Conservation (phyloP, 30 jellyfish, hydroid and myxozoan genomes). For the Morbakka virulenta region DNA sequence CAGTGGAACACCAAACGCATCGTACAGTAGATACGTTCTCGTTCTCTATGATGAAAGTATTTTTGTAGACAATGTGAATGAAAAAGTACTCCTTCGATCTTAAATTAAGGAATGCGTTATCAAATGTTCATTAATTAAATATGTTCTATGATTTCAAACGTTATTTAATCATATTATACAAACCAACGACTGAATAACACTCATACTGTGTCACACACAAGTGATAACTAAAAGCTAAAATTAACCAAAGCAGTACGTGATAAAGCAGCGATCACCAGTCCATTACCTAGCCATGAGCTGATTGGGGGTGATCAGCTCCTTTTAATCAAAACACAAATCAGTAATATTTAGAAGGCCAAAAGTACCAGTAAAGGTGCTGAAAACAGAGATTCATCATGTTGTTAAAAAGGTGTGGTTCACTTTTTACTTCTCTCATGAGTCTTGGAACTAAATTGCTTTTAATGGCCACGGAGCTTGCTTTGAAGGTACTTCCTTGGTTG, state of each 20-base stretch:
- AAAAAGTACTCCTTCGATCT: conserved; percentile 3
- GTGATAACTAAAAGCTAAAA: conserved; percentile 25
- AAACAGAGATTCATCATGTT: conserved; percentile 30
- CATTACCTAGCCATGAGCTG: too few species aligned
- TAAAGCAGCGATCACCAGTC: conserved; percentile 20
- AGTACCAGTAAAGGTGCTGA: conserved; percentile 12
- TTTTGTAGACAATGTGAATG: neutral
- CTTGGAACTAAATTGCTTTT: too few species aligned
- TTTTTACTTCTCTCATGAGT: too few species aligned
- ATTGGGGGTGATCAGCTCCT: too few species aligned
- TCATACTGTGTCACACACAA: too few species aligned
- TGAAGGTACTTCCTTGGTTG: too few species aligned
- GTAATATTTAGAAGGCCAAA: conserved; percentile 44
- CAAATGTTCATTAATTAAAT: conserved; percentile 19
- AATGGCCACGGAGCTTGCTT: too few species aligned
- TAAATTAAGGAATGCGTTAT: neutral
- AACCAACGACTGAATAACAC: too few species aligned
- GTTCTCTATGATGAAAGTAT: conserved; percentile 1
- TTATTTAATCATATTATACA: too few species aligned
- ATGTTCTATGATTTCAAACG: too few species aligned
- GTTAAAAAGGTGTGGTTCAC: conserved; percentile 44
- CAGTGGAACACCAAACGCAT: conserved; percentile 17
- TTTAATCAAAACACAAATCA: too few species aligned
- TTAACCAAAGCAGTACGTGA: conserved; percentile 33
- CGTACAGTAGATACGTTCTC: neutral